Percentiles rank a stretch among this genome's conserved stretches.
Conservation (phyloP, 2,113 vertebrate genomes). For the Tenrec ecaudatus region DNA sequence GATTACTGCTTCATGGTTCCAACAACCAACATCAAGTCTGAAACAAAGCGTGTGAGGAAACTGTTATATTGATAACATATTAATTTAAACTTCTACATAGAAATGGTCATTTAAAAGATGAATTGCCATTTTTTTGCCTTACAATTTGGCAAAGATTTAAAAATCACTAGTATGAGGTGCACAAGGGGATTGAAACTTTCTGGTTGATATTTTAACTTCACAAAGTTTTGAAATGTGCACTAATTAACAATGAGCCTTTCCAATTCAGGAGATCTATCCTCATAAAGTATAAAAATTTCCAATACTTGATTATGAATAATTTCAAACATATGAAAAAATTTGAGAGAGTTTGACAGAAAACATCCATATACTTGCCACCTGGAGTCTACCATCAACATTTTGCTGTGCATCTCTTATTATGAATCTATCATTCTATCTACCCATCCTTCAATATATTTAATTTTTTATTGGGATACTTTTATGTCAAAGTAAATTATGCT, state of each 20-base stretch:
- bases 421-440: too few relatives aligned
- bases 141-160: conserved; percentile 49
- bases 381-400: neutral
- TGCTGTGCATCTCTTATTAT: conserved; percentile 3
- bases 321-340: conserved; percentile 28
- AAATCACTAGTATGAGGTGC: conserved; percentile 48
- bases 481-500: neutral
- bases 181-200: neutral
- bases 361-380: neutral
- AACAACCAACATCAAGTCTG: conserved; percentile 9
- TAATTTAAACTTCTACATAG: conserved; percentile 47
- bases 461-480: conserved; percentile 29
- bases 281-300: conserved; percentile 47
- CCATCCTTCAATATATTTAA: neutral
- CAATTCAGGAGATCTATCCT: conserved; percentile 51
- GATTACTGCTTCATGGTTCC: neutral
- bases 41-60: conserved; percentile 26
- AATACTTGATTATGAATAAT: conserved; percentile 25
- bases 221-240: conserved; percentile 34
- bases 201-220: conserved; percentile 59
- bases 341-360: neutral
- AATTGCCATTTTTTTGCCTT: conserved; percentile 44
- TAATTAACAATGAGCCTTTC: conserved; percentile 18
- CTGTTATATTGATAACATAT: conserved; percentile 51
- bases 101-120: conserved; percentile 59